Evolutionary conservation across 2,113 vertebrate species (phyloP).

Genomic region (Bubo blakistoni): DNA sequence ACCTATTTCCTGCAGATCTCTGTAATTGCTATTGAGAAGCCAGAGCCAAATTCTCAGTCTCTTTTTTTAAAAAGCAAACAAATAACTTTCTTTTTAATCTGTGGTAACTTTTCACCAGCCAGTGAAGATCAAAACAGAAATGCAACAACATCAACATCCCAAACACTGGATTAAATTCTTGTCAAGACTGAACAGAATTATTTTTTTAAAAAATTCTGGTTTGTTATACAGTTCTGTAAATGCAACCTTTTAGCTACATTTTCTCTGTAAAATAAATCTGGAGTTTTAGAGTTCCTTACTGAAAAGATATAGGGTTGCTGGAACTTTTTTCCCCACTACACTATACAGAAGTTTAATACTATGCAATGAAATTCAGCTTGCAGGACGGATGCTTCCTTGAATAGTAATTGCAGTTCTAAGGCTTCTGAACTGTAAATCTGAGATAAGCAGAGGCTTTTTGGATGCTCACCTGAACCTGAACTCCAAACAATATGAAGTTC

Average conservation of each 20-base stretch:
- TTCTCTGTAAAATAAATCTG: not conserved
- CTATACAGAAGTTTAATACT: not conserved
- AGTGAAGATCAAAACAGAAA: not conserved
- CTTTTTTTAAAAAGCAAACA: not conserved
- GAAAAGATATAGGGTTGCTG: not conserved
- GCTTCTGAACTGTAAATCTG: not conserved
- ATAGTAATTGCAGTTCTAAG: not conserved
- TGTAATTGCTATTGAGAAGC: not conserved
- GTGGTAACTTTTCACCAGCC: not conserved
- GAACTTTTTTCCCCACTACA: not conserved
- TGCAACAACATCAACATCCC: not conserved
- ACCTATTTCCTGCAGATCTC: not conserved
- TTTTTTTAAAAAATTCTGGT: not conserved
- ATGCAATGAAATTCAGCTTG: not conserved
- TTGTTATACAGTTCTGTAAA: not conserved
- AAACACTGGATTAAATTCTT: not conserved
- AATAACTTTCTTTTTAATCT: not conserved
- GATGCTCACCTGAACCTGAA: not conserved
- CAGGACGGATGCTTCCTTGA: not conserved
- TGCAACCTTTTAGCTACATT: not conserved
- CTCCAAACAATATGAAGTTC: not conserved
- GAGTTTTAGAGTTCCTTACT: not conserved
- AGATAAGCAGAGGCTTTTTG: not conserved
- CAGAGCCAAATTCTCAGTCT: not conserved
- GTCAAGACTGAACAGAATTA: not conserved